phyloP scores from a whole-genome alignment of 1,140 invertebrate genomes.

The Kradibia gibbosae region DNA sequence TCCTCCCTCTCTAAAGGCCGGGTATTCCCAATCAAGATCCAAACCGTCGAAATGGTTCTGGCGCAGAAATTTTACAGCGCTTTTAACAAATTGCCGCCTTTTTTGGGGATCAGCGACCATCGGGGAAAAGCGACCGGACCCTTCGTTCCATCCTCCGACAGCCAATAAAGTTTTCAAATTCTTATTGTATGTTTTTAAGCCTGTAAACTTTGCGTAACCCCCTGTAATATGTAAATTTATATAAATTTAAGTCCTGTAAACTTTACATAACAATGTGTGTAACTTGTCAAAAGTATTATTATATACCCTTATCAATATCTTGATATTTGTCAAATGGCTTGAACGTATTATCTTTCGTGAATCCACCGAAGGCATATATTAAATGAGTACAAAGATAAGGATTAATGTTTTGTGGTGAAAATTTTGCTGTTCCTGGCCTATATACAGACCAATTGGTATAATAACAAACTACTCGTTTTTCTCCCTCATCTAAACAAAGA shows the following conservation, averaged over 20 bases:
- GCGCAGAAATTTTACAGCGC: conserved; percentile 89
- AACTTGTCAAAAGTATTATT: conserved; percentile 53
- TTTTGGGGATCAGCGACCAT: conserved; percentile 85
- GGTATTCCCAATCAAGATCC: conserved; percentile 98
- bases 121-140: conserved; percentile 89
- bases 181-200: conserved; percentile 94
- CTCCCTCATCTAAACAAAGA: conserved; percentile 66
- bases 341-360: conserved; percentile 91
- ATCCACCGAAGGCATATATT: conserved; percentile 94
- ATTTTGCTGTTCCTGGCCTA: conserved; percentile 89
- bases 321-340: conserved; percentile 96
- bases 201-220: conserved; percentile 95
- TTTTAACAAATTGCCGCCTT: conserved; percentile 87
- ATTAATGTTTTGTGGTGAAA: conserved; percentile 95
- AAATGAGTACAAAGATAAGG: conserved; percentile 96
- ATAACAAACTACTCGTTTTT: conserved; percentile 88
- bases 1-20: conserved; percentile 89
- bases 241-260: too few species aligned
- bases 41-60: conserved; percentile 96
- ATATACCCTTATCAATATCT: conserved; percentile 96
- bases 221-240: conserved; percentile 73
- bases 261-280: too few species aligned
- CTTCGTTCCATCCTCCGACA: conserved; percentile 97
- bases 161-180: conserved; percentile 92
- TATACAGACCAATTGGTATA: conserved; percentile 97